Conservation (phyloP, 2,888 invertebrate genomes). For the Rhingia campestris region DNA sequence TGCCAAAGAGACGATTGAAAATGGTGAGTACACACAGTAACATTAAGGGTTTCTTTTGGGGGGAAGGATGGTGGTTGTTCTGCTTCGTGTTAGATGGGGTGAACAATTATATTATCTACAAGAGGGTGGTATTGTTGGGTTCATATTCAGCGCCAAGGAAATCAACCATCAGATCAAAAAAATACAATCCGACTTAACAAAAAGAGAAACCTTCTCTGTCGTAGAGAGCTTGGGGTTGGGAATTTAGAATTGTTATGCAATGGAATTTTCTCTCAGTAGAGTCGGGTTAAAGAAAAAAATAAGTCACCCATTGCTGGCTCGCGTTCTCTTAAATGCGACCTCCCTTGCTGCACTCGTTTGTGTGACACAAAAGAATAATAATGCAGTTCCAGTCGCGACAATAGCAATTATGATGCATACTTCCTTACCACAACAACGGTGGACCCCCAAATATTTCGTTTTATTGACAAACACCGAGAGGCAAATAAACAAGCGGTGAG, state of each 20-base stretch:
- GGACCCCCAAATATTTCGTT: neutral
- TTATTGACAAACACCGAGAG: neutral
- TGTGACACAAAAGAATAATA: slow-evolving; percentile 8
- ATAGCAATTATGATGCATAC: slow-evolving; percentile 12
- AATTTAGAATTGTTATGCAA: slow-evolving; percentile 60
- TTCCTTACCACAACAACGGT: too few relatives aligned
- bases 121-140: slow-evolving; percentile 6
- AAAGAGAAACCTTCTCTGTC: slow-evolving; percentile 25
- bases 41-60: neutral
- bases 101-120: slow-evolving; percentile 27
- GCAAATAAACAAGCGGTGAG: neutral
- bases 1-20: slow-evolving; percentile 83
- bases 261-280: slow-evolving; percentile 48
- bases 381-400: slow-evolving; percentile 21
- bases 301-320: neutral
- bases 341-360: neutral
- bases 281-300: too few relatives aligned
- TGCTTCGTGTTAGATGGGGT: slow-evolving; percentile 26
- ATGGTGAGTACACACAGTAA: slow-evolving; percentile 78
- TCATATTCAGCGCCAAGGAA: slow-evolving; percentile 15
- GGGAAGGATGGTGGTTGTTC: neutral
- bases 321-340: slow-evolving; percentile 29
- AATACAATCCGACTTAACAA: neutral
- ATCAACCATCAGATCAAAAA: slow-evolving; percentile 6
- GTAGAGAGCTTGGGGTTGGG: slow-evolving; percentile 11